Evolutionary conservation across 2,113 vertebrate species (phyloP).

Genomic region (Numenius arquata): DNA sequence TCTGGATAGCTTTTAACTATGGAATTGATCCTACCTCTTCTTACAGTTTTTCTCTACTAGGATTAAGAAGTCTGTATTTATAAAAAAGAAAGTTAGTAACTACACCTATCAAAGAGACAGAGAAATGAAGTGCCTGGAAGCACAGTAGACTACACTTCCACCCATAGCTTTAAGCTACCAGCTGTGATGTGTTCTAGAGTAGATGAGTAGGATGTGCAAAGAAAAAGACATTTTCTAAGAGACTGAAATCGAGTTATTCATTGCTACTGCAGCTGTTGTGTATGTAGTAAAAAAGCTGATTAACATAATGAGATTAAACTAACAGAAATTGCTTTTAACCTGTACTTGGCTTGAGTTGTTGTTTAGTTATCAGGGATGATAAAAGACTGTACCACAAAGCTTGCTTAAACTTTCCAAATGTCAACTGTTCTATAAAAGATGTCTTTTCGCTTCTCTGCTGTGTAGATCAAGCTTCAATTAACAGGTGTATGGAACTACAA

Average conservation of each 20-base stretch:
- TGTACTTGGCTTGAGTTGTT: constrained; percentile 12
- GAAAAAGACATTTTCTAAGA: neutral
- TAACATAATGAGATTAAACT: constrained; percentile 59
- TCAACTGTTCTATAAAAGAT: neutral
- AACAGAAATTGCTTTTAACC: constrained; percentile 38
- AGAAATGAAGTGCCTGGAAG: neutral
- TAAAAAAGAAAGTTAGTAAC: neutral
- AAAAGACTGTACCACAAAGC: neutral
- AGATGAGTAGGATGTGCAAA: constrained; percentile 1
- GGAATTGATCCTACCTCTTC: neutral
- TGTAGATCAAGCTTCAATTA: neutral
- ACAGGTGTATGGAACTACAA: neutral
- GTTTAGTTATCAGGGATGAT: neutral
- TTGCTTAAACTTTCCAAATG: neutral
- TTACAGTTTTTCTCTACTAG: neutral
- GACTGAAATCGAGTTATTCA: constrained; percentile 5
- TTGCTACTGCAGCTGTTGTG: constrained; percentile 14
- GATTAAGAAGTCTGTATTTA: neutral
- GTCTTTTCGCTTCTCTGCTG: neutral
- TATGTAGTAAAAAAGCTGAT: constrained; percentile 35
- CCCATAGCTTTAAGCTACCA: neutral
- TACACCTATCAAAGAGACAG: neutral
- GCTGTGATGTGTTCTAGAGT: constrained; percentile 32
- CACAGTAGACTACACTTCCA: neutral
- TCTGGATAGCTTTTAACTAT: neutral